A percentile compares a stretch with the other conserved stretches of the same genome.
These are phyloP conservation scores for Pyrocephalus nanus DNA, from an alignment of 2,797 vertebrate genomes.

Conservation along the genomic window DNA sequence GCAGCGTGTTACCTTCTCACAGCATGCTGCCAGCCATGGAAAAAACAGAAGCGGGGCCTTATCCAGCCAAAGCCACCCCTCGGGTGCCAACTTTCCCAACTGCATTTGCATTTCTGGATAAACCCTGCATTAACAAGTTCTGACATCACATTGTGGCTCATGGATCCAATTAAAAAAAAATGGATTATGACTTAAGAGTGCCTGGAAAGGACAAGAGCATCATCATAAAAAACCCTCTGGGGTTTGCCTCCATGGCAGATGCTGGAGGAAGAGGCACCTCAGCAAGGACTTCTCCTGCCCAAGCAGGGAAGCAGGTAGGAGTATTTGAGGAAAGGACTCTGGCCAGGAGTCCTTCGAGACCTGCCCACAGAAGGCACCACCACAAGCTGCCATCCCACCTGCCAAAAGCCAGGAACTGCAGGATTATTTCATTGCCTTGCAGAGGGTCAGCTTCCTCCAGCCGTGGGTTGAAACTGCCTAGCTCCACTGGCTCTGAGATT, in stretches of 20 bases:
- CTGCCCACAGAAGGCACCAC: neutral
- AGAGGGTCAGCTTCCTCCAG: conserved; percentile 87
- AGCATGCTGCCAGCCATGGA: neutral
- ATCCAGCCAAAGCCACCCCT: neutral
- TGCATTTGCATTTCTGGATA: neutral
- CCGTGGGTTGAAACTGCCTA: conserved; percentile 75
- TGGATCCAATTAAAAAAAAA: neutral
- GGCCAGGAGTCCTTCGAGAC: neutral
- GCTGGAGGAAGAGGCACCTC: neutral
- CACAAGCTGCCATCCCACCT: conserved; percentile 74
- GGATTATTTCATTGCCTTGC: conserved; percentile 86
- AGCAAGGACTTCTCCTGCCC: neutral
- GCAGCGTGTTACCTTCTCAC: neutral
- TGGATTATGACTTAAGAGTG: neutral
- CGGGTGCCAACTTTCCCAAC: neutral
- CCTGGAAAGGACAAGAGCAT: neutral
- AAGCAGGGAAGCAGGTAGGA: rapidly evolving
- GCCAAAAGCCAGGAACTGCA: conserved; percentile 91
- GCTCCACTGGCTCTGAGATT: conserved; percentile 78
- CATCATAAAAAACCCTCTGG: neutral
- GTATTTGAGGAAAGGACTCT: neutral
- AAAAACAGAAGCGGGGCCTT: neutral
- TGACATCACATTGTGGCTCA: neutral
- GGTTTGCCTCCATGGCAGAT: neutral
- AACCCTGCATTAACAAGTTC: neutral